Conservation (phyloP, 2,888 invertebrate genomes). For the Smittia aterrima region DNA sequence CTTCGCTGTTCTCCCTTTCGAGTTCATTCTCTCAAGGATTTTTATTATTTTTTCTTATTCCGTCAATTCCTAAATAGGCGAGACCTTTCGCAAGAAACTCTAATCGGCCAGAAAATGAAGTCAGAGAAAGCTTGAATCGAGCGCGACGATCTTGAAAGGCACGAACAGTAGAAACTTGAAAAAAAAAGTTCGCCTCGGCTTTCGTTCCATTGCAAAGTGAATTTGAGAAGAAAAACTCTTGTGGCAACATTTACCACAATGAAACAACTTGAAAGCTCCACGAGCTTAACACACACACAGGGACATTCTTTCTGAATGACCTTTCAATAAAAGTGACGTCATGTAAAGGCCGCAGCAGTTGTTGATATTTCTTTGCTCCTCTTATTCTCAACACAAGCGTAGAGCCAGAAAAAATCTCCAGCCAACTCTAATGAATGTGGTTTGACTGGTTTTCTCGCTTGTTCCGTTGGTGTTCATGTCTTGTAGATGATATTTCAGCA, state of each 20-base stretch:
- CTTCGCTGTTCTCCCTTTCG: background rate
- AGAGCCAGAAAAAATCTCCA: background rate
- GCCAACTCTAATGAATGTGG: slow-evolving; percentile 29
- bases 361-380: slow-evolving; percentile 13
- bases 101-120: slow-evolving; percentile 4
- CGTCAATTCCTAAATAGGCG: too few species aligned
- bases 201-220: slow-evolving; percentile 28
- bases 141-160: background rate
- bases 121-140: background rate
- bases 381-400: background rate
- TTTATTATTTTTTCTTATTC: too few species aligned
- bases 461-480: background rate
- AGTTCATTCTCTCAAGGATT: too few species aligned
- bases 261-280: background rate
- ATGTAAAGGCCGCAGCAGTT: slow-evolving; percentile 43
- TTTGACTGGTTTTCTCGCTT: slow-evolving; percentile 29
- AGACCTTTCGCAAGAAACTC: background rate
- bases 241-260: background rate
- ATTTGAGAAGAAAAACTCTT: slow-evolving; percentile 4
- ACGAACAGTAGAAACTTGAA: background rate
- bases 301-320: slow-evolving; percentile 42
- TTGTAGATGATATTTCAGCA: slow-evolving; percentile 19
- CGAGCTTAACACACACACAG: slow-evolving; percentile 1
- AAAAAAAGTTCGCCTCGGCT: background rate
- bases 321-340: slow-evolving; percentile 43